Percentiles rank a stretch among this genome's conserved stretches.
Conservation (phyloP, 2,797 vertebrate genomes). For the Sebastes nivosus region DNA sequence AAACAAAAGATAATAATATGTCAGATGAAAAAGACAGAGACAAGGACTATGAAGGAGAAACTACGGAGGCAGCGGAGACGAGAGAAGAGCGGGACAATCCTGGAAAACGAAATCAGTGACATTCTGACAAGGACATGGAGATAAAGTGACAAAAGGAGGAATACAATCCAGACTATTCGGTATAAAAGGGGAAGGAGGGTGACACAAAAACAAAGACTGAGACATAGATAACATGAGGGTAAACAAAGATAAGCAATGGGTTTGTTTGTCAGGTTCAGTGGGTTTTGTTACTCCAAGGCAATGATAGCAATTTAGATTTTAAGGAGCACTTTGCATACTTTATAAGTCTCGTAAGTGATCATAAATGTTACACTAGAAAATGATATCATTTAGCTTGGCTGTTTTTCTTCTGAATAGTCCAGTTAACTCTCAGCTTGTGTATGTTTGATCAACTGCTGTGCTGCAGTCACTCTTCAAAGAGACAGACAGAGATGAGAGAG, state of each 20-base stretch:
- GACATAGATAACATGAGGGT: slow-evolving; percentile 46
- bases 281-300: slow-evolving; percentile 18
- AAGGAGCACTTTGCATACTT: slow-evolving; percentile 3
- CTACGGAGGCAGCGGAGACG: slow-evolving; percentile 5
- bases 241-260: slow-evolving; percentile 51
- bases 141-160: slow-evolving; percentile 59
- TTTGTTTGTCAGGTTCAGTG: slow-evolving; percentile 36
- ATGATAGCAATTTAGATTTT: slow-evolving; percentile 11
- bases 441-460: slow-evolving; percentile 31
- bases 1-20: slow-evolving; percentile 6
- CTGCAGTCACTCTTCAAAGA: slow-evolving; percentile 8
- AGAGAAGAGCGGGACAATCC: slow-evolving; percentile 20
- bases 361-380: neutral
- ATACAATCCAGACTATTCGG: slow-evolving; percentile 34
- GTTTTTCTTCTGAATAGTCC: slow-evolving; percentile 13
- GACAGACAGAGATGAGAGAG: slow-evolving; percentile 7
- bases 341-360: neutral
- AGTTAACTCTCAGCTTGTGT: slow-evolving; percentile 12
- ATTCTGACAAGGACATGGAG: slow-evolving; percentile 61
- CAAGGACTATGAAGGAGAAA: slow-evolving; percentile 23
- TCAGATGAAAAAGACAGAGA: neutral
- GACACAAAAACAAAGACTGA: slow-evolving; percentile 51
- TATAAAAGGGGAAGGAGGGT: slow-evolving; percentile 32
- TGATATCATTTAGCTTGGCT: neutral
- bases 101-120: slow-evolving; percentile 41